phyloP scores from a whole-genome alignment of 92 coral and sea anemone species.

The Phenganax stokvisi region DNA sequence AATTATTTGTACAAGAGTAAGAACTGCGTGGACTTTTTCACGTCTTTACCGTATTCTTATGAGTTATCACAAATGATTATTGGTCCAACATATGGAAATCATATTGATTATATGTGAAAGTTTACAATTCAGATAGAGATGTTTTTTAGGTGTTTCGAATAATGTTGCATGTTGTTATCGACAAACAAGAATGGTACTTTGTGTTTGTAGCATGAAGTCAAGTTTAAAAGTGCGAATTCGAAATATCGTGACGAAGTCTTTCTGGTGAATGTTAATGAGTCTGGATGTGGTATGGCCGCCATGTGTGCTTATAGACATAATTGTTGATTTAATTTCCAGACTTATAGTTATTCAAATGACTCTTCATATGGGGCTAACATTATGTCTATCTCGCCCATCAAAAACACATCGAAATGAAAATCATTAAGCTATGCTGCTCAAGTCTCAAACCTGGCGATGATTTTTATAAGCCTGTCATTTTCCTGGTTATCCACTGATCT shows the following conservation, averaged over 20 bases:
- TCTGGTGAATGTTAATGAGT: conserved; percentile 15
- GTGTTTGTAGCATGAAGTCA: too few species aligned
- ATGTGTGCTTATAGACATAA: conserved; percentile 26
- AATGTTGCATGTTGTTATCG: too few species aligned
- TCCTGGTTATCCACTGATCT: too few species aligned
- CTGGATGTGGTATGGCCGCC: conserved; percentile 9
- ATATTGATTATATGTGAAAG: too few species aligned
- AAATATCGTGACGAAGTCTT: not conserved
- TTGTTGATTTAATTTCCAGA: conserved; percentile 31
- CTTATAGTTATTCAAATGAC: conserved; percentile 36
- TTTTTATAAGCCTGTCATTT: not conserved
- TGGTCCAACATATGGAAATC: not conserved
- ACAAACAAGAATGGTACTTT: too few species aligned
- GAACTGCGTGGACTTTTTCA: too few species aligned
- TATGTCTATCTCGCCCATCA: conserved; percentile 13
- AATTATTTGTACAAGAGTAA: not conserved
- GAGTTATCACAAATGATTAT: not conserved
- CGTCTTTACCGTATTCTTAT: not conserved
- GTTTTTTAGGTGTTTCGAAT: too few species aligned
- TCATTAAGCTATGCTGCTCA: not conserved
- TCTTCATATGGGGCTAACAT: conserved; percentile 22
- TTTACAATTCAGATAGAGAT: too few species aligned
- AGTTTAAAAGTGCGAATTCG: not conserved
- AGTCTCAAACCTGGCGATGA: not conserved
- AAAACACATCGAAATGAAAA: conserved; percentile 15